Percentiles rank a stretch among this genome's conserved stretches.
These are phyloP conservation scores for Daktulosphaira vitifoliae DNA, from an alignment of 1,140 invertebrate species.

Conservation along the genomic window DNA sequence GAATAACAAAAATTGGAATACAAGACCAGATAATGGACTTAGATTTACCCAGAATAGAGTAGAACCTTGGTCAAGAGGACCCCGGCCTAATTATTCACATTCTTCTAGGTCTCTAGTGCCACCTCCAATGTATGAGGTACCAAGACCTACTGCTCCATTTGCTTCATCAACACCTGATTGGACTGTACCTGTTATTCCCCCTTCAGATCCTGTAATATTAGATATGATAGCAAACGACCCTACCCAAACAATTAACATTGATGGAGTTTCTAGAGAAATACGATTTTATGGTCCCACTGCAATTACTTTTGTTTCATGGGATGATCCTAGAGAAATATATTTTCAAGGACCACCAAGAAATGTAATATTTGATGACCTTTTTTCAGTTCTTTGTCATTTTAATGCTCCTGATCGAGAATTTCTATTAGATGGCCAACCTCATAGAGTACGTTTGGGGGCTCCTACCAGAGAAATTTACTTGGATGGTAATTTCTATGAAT, in stretches of 20 bases:
- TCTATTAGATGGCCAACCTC: slow-evolving; percentile 57
- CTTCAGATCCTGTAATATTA: slow-evolving; percentile 50
- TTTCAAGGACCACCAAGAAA: slow-evolving; percentile 62
- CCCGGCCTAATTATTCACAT: slow-evolving; percentile 24
- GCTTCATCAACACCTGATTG: slow-evolving; percentile 22
- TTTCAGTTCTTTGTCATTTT: slow-evolving; percentile 56
- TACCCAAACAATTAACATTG: slow-evolving; percentile 74
- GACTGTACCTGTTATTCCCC: slow-evolving; percentile 45
- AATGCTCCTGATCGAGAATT: slow-evolving; percentile 53
- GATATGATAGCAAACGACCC: slow-evolving; percentile 56
- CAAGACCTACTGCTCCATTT: slow-evolving; percentile 16
- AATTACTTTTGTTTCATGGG: slow-evolving; percentile 70
- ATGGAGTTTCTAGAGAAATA: slow-evolving; percentile 70
- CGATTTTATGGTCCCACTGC: slow-evolving; percentile 77
- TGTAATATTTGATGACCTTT: slow-evolving; percentile 60
- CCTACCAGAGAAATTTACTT: slow-evolving; percentile 87
- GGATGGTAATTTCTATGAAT: slow-evolving; percentile 76
- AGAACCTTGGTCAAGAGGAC: slow-evolving; percentile 26
- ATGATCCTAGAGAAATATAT: slow-evolving; percentile 74
- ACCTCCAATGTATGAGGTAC: slow-evolving; percentile 15
- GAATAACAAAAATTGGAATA: slow-evolving; percentile 21
- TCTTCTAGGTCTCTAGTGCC: slow-evolving; percentile 21
- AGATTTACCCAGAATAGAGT: slow-evolving; percentile 14
- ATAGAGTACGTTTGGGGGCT: slow-evolving; percentile 77
- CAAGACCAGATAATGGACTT: slow-evolving; percentile 6